Evolutionary conservation across 1,140 invertebrate species (phyloP), one percentile per base, ranked within the genome.

Genomic region (Ceratosolen solmsi): DNA sequence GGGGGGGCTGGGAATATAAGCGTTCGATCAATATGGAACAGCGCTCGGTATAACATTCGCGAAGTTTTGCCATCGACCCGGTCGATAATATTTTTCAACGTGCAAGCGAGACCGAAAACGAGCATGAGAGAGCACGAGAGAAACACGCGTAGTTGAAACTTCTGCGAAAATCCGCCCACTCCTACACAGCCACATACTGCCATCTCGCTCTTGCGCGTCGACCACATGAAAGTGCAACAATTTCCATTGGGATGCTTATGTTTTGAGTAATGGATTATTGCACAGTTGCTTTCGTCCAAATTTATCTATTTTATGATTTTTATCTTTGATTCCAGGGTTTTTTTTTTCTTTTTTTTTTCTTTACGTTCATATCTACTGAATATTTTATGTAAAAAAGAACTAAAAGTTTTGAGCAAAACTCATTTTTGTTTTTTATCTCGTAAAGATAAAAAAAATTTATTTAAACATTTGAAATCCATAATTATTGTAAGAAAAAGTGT

Each of bases 71-170:
- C 58, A 41, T 63, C 36, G 25, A 4, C 60, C 36, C 51, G 58
- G 60, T 71, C 80, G 63, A 76, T 82, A 82, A 71, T 27, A 58
- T 82, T 82, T 82, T 71, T 76, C 58, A 74, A 56, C 73, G 13
- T 9, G 38, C 54, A 25, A 1, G 13, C 27, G 3, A 65, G 56
- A 58, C 3, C 56, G n/a, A 58, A n/a, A 27, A 27, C 22, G 25
- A 58, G 22, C 17, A 54, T 22, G 51, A 51, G 13, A 2, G 7
- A 72, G 68, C 11, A n/a, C n/a, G n/a, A 25, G 54, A 49, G 20
- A 46, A 70, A n/a, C 68, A 15, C 8, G 27, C 25, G 41, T 3
- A 25, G 33, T 49, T 51, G 54, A 58, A 60, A 38, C n/a, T 74
- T 33, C 5, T n/a, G 25, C 36, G 13, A 71, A 80, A 65, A 65